These are phyloP conservation scores for Gnathonemus longibarbis DNA, from an alignment of 2,113 vertebrate species.

Conservation along the genomic window DNA sequence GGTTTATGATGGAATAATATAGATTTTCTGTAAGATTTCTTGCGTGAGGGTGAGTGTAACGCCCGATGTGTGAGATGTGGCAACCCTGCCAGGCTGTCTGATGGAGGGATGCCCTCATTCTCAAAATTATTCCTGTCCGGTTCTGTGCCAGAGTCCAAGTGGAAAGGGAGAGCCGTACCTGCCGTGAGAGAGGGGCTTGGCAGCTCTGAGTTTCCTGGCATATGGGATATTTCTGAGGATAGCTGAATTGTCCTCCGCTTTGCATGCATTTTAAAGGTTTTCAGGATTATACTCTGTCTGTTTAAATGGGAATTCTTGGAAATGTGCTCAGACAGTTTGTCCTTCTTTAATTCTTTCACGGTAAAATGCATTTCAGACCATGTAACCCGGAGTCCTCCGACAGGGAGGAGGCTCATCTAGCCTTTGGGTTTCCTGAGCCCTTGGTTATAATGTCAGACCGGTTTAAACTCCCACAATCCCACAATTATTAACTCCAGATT, in stretches of 20 bases:
- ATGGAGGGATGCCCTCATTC: not conserved
- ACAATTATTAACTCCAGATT: not conserved
- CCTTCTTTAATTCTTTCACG: not conserved
- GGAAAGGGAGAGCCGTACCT: not conserved
- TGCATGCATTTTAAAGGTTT: not conserved
- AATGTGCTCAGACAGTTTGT: not conserved
- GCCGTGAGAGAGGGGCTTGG: not conserved
- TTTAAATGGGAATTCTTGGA: not conserved
- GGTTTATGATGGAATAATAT: not conserved
- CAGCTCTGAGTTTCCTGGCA: not conserved
- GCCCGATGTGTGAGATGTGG: not conserved
- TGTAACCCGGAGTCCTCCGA: not conserved
- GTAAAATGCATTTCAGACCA: not conserved
- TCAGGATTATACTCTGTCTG: not conserved
- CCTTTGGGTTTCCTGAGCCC: not conserved
- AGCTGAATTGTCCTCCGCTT: not conserved
- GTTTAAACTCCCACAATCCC: not conserved
- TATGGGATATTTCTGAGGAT: not conserved
- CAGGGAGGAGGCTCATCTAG: not conserved
- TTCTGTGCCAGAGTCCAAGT: not conserved
- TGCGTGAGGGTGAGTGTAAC: not conserved
- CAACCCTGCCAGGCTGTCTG: not conserved
- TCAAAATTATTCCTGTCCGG: not conserved
- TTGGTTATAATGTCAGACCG: not conserved
- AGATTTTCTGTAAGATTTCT: not conserved